These are phyloP conservation scores for Gambusia holbrooki DNA, from an alignment of 2,113 vertebrate species.

Conservation along the genomic window DNA sequence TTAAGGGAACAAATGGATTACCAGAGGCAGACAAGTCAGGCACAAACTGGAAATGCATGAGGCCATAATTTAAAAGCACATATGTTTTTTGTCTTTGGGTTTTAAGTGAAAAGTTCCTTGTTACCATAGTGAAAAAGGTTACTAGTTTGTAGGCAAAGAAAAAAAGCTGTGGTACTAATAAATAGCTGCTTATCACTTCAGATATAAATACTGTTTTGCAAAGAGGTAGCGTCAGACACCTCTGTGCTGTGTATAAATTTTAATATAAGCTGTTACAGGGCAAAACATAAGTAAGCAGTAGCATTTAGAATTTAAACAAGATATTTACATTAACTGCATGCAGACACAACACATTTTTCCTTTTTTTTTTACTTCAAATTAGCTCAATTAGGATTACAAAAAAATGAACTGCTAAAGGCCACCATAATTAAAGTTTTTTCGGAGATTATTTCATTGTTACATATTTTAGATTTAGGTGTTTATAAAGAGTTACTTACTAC, in stretches of 20 bases:
- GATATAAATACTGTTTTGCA: neutral
- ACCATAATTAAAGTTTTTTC: no score
- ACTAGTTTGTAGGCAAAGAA: slow-evolving; percentile 12
- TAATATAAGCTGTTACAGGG: slow-evolving; percentile 9
- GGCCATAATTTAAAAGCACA: slow-evolving; percentile 41
- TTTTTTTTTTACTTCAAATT: neutral
- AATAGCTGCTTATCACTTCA: neutral
- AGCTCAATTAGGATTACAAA: neutral
- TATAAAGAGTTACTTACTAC: neutral
- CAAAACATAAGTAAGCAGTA: neutral
- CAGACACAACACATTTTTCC: neutral
- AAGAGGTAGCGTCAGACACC: slow-evolving; percentile 28
- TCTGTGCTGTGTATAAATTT: slow-evolving; percentile 14
- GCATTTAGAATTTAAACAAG: neutral
- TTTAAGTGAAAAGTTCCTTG: slow-evolving; percentile 27
- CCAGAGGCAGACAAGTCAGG: slow-evolving; percentile 48
- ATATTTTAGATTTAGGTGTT: neutral
- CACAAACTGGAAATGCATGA: slow-evolving; percentile 42
- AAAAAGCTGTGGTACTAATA: neutral
- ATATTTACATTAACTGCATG: neutral
- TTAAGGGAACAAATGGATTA: slow-evolving; percentile 79
- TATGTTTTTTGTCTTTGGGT: slow-evolving; percentile 27
- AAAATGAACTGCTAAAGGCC: no score
- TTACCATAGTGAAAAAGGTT: slow-evolving; percentile 24
- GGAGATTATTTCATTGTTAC: no score